Evolutionary conservation across 1,140 invertebrate species (phyloP).

Genomic region (Xylocopa sonorina): DNA sequence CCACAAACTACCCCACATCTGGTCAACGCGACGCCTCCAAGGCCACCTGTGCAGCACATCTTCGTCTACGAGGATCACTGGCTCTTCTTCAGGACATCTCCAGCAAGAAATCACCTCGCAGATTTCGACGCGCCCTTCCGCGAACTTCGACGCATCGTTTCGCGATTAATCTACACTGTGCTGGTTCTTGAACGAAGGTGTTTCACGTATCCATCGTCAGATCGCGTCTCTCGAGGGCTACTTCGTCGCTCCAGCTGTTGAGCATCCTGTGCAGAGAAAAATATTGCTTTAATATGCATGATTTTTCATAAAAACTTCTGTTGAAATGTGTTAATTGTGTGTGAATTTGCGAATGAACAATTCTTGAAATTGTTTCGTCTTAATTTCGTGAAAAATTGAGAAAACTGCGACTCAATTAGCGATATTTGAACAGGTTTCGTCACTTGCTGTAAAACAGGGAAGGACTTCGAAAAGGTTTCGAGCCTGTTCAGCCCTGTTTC

Average conservation of each 20-base stretch:
- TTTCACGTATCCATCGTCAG: background rate
- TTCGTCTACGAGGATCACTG: slow-evolving; percentile 42
- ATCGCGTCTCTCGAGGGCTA: no score
- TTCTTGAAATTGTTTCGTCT: no score
- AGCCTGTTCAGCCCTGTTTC: slow-evolving; percentile 30
- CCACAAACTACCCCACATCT: slow-evolving; percentile 79
- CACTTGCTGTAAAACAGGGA: no score
- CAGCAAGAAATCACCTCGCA: slow-evolving; percentile 42
- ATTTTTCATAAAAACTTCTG: no score
- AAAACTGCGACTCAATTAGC: no score
- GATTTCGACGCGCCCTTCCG: background rate
- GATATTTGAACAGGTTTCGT: no score
- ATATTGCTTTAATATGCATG: no score
- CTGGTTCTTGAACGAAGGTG: background rate
- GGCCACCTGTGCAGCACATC: slow-evolving; percentile 77
- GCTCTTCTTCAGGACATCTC: slow-evolving; percentile 47
- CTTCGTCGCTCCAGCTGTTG: background rate
- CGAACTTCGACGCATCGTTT: slow-evolving; percentile 35
- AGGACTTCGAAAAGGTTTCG: no score
- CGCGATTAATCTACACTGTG: slow-evolving; percentile 4
- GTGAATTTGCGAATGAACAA: no score
- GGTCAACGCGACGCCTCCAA: slow-evolving; percentile 76
- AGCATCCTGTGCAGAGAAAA: background rate
- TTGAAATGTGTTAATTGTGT: no score
- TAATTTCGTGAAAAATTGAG: no score